A percentile compares a stretch with the other conserved stretches of the same genome.
Conservation (phyloP, 2,888 invertebrate genomes). For the Eledone cirrhosa region DNA sequence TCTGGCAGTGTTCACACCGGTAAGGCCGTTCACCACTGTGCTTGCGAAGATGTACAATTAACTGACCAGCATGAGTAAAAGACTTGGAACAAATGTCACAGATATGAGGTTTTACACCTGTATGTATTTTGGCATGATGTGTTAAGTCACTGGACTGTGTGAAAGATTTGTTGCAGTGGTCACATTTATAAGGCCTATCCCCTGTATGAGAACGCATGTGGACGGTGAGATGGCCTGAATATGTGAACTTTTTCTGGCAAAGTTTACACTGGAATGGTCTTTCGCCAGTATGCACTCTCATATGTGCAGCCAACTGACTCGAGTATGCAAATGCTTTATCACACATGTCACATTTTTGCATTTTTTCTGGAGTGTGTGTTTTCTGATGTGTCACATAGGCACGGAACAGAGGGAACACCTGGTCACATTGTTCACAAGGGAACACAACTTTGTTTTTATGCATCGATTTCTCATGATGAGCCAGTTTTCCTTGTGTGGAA, state of each 20-base stretch:
- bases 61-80: slow-evolving; percentile 21
- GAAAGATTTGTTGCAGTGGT: not conserved
- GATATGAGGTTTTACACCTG: slow-evolving; percentile 7
- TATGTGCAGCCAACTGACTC: slow-evolving; percentile 18
- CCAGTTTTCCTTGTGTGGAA: not conserved
- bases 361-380: not conserved
- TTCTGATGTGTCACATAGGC: slow-evolving; percentile 8
- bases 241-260: slow-evolving; percentile 17
- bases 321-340: slow-evolving; percentile 16
- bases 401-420: not conserved
- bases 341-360: slow-evolving; percentile 1
- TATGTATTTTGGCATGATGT: slow-evolving; percentile 4
- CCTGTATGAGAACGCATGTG: slow-evolving; percentile 19
- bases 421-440: slow-evolving; percentile 5
- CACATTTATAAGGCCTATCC: slow-evolving; percentile 10
- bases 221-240: slow-evolving; percentile 19
- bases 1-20: slow-evolving; percentile 19
- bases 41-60: slow-evolving; percentile 21
- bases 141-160: slow-evolving; percentile 22
- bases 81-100: slow-evolving; percentile 16
- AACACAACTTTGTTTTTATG: slow-evolving; percentile 9
- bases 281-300: slow-evolving; percentile 10
- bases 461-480: slow-evolving; percentile 1
- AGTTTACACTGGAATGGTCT: slow-evolving; percentile 16
- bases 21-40: slow-evolving; percentile 10